These are phyloP conservation scores for Cheilinus undulatus DNA, from an alignment of 2,113 vertebrate genomes.

Conservation along the genomic window DNA sequence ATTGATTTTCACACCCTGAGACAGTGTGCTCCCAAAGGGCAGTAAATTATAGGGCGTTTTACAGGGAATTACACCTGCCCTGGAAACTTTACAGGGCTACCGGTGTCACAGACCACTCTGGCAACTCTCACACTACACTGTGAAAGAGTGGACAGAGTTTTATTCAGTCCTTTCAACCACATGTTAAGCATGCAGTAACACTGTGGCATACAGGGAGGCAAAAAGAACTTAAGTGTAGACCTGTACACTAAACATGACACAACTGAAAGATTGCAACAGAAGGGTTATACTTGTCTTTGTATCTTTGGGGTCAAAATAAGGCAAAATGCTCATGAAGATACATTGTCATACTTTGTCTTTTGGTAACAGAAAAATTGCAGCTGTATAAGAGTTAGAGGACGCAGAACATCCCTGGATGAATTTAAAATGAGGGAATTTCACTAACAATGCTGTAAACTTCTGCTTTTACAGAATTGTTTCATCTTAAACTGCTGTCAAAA, in stretches of 20 bases:
- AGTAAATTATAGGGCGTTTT: conserved; percentile 94
- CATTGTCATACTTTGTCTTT: too few species aligned
- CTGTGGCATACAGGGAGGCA: conserved; percentile 7
- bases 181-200: conserved; percentile 39
- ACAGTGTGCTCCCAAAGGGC: conserved; percentile 87
- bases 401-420: neutral
- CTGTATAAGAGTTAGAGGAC: too few species aligned
- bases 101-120: conserved; percentile 77
- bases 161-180: conserved; percentile 39
- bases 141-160: conserved; percentile 47
- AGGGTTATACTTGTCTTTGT: neutral
- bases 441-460: neutral
- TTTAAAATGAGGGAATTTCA: conserved; percentile 14
- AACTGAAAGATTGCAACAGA: neutral
- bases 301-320: neutral
- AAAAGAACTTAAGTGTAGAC: conserved; percentile 14
- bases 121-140: conserved; percentile 17
- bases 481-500: neutral
- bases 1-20: conserved; percentile 83
- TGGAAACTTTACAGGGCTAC: conserved; percentile 93
- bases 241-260: neutral
- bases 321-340: neutral
- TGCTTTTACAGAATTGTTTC: neutral
- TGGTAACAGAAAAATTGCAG: too few species aligned
- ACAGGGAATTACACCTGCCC: conserved; percentile 95